A percentile compares a stretch with the other conserved stretches of the same genome.
These are phyloP conservation scores for Bacillus rossius DNA, from an alignment of 1,140 invertebrate genomes.

Conservation along the genomic window DNA sequence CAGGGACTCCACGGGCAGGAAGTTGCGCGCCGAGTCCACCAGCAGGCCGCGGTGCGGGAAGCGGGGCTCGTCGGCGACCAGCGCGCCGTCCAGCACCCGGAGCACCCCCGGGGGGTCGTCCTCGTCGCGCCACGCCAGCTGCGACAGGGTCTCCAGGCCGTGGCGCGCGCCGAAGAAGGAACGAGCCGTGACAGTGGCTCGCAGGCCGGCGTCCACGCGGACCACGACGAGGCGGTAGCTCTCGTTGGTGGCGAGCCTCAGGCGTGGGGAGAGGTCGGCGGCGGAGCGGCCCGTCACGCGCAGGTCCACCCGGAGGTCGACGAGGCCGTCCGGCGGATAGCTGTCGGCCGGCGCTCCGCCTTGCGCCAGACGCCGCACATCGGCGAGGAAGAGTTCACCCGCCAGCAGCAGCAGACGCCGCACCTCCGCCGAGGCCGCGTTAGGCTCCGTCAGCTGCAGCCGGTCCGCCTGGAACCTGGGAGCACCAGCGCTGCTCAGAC, in stretches of 20 bases:
- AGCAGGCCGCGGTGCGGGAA: conserved; percentile 72
- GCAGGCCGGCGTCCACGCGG: conserved; percentile 31
- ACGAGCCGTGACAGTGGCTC: conserved; percentile 52
- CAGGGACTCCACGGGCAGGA: conserved; percentile 57
- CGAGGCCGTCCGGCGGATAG: not conserved
- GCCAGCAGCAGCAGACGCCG: not conserved
- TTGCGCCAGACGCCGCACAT: not conserved
- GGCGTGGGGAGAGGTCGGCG: not conserved
- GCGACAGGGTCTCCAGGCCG: conserved; percentile 70
- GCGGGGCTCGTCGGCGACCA: conserved; percentile 59
- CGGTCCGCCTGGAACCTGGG: not conserved
- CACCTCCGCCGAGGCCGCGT: not conserved
- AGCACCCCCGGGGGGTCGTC: conserved; percentile 17
- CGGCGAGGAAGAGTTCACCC: not conserved
- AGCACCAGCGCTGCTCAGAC: no score
- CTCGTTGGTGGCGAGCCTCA: conserved; percentile 61
- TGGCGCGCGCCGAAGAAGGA: conserved; percentile 70
- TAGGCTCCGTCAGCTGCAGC: not conserved
- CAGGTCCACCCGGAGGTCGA: not conserved
- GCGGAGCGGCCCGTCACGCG: not conserved
- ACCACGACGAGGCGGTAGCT: conserved; percentile 54
- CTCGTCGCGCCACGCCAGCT: conserved; percentile 51
- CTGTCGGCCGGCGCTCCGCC: not conserved
- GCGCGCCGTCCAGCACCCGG: conserved; percentile 42
- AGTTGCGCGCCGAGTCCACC: conserved; percentile 74